Evolutionary conservation across 1,140 invertebrate species (phyloP).

Genomic region (Heliconius hewitsoni): DNA sequence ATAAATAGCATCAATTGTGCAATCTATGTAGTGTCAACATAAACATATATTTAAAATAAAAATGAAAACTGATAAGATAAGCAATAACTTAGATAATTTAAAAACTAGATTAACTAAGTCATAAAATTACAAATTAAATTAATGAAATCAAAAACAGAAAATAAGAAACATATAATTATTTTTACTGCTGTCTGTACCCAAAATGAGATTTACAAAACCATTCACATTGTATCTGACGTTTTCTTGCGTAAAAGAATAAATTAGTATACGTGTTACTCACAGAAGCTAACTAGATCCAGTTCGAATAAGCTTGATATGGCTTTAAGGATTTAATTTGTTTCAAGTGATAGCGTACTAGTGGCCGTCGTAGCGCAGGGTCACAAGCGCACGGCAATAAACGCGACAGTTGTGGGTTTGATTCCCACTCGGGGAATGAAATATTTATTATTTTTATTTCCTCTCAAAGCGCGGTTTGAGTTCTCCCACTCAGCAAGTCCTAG

Average conservation of each 20-base stretch:
- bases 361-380: no score
- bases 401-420: no score
- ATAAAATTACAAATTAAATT: no score
- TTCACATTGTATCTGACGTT: background rate
- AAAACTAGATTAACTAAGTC: no score
- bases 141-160: background rate
- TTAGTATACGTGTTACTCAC: conserved; percentile 9
- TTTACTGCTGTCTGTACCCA: background rate
- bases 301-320: background rate
- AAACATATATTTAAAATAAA: background rate
- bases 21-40: background rate
- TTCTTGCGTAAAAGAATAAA: conserved; percentile 7
- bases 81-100: no score
- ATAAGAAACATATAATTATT: background rate
- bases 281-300: conserved; percentile 10
- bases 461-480: no score
- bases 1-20: background rate
- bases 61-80: background rate
- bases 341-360: no score
- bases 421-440: no score
- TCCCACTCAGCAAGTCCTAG: no score
- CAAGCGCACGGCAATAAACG: no score
- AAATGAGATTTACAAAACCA: background rate
- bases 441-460: no score
- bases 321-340: background rate